A percentile compares a stretch with the other conserved stretches of the same genome.
These are phyloP conservation scores for Ictidomys tridecemlineatus DNA, from an alignment of 2,113 vertebrate genomes.

Conservation along the genomic window DNA sequence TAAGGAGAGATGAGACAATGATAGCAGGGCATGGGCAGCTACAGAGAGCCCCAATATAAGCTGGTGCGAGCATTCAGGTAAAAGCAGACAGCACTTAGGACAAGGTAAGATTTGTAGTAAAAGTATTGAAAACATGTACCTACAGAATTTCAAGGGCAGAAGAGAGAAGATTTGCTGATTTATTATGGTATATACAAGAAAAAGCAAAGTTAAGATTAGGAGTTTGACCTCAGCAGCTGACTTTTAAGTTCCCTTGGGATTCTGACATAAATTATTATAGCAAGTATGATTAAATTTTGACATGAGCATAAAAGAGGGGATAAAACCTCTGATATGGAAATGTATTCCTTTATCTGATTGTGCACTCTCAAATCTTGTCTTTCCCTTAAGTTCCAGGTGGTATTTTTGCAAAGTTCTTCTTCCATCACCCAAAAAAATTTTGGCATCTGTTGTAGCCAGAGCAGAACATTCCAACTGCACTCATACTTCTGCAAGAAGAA, in stretches of 20 bases:
- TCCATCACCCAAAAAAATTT: no score
- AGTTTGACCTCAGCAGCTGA: neutral
- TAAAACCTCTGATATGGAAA: neutral
- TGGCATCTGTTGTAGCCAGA: neutral
- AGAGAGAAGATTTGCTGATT: neutral
- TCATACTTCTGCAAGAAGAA: neutral
- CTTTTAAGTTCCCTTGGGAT: neutral
- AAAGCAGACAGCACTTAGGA: no score
- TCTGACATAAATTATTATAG: neutral
- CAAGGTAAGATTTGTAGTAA: neutral
- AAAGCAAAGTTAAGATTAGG: no score
- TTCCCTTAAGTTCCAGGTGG: neutral
- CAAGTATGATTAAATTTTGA: neutral
- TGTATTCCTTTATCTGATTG: no score
- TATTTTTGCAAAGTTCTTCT: neutral
- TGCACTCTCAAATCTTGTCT: accelerated
- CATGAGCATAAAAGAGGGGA: neutral
- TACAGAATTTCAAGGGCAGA: neutral
- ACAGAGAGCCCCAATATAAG: neutral
- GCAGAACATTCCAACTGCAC: neutral
- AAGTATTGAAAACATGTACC: neutral
- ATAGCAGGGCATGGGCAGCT: no score
- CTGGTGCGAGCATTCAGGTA: neutral
- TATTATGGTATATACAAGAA: neutral
- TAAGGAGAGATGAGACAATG: neutral